phyloP scores from a whole-genome alignment of 2,888 invertebrate species.

The Philopedon plagiatum region DNA sequence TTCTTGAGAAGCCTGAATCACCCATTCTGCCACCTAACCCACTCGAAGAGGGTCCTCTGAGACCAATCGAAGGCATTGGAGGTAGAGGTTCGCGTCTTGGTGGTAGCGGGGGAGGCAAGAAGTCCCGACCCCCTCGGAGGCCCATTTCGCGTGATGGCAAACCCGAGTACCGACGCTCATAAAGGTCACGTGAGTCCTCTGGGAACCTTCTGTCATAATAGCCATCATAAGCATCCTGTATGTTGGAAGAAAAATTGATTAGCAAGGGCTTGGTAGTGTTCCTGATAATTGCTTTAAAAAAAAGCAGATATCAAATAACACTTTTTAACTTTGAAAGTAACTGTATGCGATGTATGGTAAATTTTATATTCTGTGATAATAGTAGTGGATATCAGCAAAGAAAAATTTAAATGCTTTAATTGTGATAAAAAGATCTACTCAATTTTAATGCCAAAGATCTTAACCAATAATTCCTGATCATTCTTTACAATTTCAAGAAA shows the following conservation, averaged over 20 bases:
- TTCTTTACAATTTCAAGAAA: no score
- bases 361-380: no score
- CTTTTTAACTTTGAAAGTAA: no score
- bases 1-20: slow-evolving; percentile 73
- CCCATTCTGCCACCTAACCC: slow-evolving; percentile 78
- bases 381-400: no score
- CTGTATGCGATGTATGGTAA: no score
- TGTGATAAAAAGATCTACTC: no score
- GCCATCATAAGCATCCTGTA: slow-evolving; percentile 80
- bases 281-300: not conserved
- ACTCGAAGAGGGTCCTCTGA: slow-evolving; percentile 74
- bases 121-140: slow-evolving; percentile 74
- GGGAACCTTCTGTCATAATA: slow-evolving; percentile 85
- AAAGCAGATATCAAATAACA: not conserved
- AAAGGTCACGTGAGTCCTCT: slow-evolving; percentile 84
- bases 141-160: slow-evolving; percentile 71
- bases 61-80: slow-evolving; percentile 74
- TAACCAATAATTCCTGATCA: no score
- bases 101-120: slow-evolving; percentile 80
- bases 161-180: slow-evolving; percentile 83
- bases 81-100: slow-evolving; percentile 84
- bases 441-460: no score
- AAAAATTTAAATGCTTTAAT: no score
- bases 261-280: not conserved
- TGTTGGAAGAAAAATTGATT: slow-evolving; percentile 1